Base-by-base conservation (phyloP, 2,797 vertebrate genomes). In the Salmo trutta region DNA sequence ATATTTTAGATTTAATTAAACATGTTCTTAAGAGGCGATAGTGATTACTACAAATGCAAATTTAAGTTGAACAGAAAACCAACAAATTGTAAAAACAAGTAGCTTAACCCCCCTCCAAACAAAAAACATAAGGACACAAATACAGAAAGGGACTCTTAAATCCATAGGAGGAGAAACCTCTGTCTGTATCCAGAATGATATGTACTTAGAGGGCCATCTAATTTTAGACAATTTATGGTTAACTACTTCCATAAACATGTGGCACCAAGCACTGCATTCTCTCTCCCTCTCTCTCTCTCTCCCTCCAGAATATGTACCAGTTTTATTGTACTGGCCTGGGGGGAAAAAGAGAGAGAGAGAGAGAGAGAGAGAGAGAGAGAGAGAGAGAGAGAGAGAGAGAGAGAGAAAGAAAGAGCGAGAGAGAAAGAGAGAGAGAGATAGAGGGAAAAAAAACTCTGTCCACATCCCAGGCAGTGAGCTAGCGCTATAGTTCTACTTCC, bases 401-500 rank as follows among this genome's bases (percentile, higher is more conserved):
- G 65, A 76, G 71, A 72, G 74, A 84, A 68, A 77, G 14, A 71
- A 75, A 75, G 73, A 77, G 71, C 71, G 80, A 75, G 75, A 79
- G 62, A 2, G 66, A 77, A 74, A 91, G 65, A 75, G 29, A 75
- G 70, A n/a, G n/a, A n/a, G n/a, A n/a, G n/a, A n/a, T n/a, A n/a
- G n/a, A n/a, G 69, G 75, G 76, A 90, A 83, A 91, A 77, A 91
- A 88, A 89, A 0, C 14, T 33, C 41, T 79, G 89, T 94, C 93
- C 91, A 89, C 93, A 93, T 93, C 94, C 89, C 87, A 75, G 77
- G 85, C 85, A 85, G 59, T 62, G 59, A 62, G 59, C 92, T 91
- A 92, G 93, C 83, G 87, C 91, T 92, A 90, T 94, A 95, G 96
- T 94, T 96, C 94, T 95, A 95, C 96, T 97, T 97, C 97, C 97